Conservation (phyloP, 2,888 invertebrate genomes). For the Ganaspis brasiliensis region DNA sequence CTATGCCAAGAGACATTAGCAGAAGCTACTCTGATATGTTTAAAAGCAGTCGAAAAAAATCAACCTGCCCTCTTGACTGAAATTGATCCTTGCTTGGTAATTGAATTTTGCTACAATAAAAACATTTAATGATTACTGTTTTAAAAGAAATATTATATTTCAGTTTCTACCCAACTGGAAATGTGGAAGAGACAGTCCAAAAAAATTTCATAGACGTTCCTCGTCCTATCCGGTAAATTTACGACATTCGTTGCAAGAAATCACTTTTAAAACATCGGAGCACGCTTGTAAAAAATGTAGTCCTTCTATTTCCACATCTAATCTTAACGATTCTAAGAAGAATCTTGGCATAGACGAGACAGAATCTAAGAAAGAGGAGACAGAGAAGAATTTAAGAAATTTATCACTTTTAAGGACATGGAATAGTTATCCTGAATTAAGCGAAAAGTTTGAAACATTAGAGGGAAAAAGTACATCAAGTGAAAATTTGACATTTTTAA, state of each 20-base stretch:
- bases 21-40: slow-evolving; percentile 84
- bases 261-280: background rate
- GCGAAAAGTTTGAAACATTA: slow-evolving; percentile 62
- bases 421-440: slow-evolving; percentile 72
- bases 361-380: background rate
- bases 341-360: slow-evolving; percentile 13
- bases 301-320: background rate
- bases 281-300: slow-evolving; percentile 7
- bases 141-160: slow-evolving; percentile 54
- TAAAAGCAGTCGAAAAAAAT: slow-evolving; percentile 85
- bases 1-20: slow-evolving; percentile 84
- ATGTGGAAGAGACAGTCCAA: slow-evolving; percentile 73
- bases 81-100: slow-evolving; percentile 83
- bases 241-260: slow-evolving; percentile 53
- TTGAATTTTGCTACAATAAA: background rate
- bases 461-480: slow-evolving; percentile 51
- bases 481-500: slow-evolving; percentile 48
- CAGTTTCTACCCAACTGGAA: slow-evolving; percentile 75
- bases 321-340: slow-evolving; percentile 17
- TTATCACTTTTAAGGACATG: slow-evolving; percentile 67
- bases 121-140: no score
- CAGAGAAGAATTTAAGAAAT: background rate
- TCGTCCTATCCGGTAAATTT: slow-evolving; percentile 78
- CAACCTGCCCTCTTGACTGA: slow-evolving; percentile 84
- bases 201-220: slow-evolving; percentile 73